phyloP scores from a whole-genome alignment of 2,113 vertebrate species.

The Triplophysa dalaica region DNA sequence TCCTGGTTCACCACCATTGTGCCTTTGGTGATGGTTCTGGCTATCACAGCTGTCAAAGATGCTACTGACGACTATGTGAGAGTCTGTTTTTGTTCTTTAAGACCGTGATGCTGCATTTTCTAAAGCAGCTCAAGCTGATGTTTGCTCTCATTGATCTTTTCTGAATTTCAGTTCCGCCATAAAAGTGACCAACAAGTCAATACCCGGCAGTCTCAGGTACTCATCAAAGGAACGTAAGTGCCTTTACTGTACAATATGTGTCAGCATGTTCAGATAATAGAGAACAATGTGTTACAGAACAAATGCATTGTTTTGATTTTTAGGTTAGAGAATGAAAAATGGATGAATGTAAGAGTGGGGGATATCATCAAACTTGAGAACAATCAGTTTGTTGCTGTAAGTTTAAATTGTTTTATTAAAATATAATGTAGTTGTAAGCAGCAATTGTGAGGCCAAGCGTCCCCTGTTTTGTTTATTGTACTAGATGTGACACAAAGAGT shows the following conservation, averaged over 20 bases:
- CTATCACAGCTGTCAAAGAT: slow-evolving; percentile 79
- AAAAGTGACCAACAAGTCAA: slow-evolving; percentile 75
- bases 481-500: not conserved
- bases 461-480: not conserved
- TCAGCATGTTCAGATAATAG: not conserved
- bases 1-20: slow-evolving; percentile 80
- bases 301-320: slow-evolving; percentile 6
- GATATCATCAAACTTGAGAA: slow-evolving; percentile 75
- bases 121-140: not conserved
- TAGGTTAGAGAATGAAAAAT: slow-evolving; percentile 74
- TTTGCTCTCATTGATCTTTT: slow-evolving; percentile 22
- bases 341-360: slow-evolving; percentile 73
- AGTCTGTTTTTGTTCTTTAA: slow-evolving; percentile 21
- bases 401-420: slow-evolving; percentile 53
- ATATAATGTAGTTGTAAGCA: not conserved
- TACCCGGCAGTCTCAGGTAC: slow-evolving; percentile 71
- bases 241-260: not conserved
- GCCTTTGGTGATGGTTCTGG: slow-evolving; percentile 77
- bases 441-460: no score
- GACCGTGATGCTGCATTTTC: not conserved
- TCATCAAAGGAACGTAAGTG: slow-evolving; percentile 72
- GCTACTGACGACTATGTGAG: slow-evolving; percentile 78
- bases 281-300: not conserved
- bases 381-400: slow-evolving; percentile 80
- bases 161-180: slow-evolving; percentile 69